Evolutionary conservation across 2,888 invertebrate genomes (phyloP), one percentile per base, ranked within the genome.

Genomic region (Drosophila affinis): DNA sequence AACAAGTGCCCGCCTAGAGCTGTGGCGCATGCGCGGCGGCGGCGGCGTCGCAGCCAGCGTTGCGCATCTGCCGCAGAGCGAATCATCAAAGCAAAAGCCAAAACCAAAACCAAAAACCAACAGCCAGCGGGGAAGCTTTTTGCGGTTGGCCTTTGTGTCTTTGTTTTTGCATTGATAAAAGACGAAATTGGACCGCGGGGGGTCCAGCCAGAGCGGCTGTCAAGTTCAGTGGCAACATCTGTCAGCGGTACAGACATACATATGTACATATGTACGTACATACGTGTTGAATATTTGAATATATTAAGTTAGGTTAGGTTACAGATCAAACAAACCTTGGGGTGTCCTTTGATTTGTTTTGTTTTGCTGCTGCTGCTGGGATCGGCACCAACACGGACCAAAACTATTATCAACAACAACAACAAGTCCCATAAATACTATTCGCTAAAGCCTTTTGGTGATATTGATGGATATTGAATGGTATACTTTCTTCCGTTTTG

Each of bases 151-250:
- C 12, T 49, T n/a, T 54, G 21, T 32, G 46, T 21, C 29, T 72
- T 72, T 64, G 56, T 65, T 82, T 87, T 87, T 79, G 80, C 83
- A 78, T 79, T 65, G 74, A 87, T 78, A 67, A 72, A 82, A 59
- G 21, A 61, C 29, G 59, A 77, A 56, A 76, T 71, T 48, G 55
- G 61, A 61, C 70, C 53, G 17, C 24, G 24, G 62, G 48, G 29
- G 29, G 59, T 45, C 1, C 18, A 18, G 39, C n/a, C 39, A n/a
- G 3, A 69, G 69, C 67, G 17, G 46, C 14, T 67, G 61, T 75
- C 82, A 85, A 82, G 88, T 82, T 82, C 82, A 83, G 72, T 79
- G 83, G 80, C 86, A 72, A 69, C 80, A 80, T 65, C 62, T 67
- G 70, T 76, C 62, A 68, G 64, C 67, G 24, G 39, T 14, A 17